Evolutionary conservation across 1,140 invertebrate genomes (phyloP), one percentile per base, ranked within the genome.

Genomic region (Pissodes strobi): DNA sequence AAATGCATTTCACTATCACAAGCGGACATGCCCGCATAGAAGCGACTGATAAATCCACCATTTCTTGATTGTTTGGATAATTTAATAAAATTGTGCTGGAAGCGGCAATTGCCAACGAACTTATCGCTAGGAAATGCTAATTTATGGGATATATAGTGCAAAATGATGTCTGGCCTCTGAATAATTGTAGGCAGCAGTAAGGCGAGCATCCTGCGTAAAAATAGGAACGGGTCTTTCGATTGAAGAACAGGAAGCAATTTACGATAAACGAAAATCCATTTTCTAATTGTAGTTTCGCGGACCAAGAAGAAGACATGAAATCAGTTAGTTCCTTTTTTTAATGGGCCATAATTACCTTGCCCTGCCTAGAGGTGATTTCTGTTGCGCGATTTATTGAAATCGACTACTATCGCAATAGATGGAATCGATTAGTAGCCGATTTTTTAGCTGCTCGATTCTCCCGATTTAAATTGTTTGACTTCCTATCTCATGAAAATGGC

Each of bases 21-120:
- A 41, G 18, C 53, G 53, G 53, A 57, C 53, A 27, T 43, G 22
- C 53, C 53, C 53, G 53, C 53, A 57, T 57, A n/a, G 53, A 57
- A 57, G 22, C 21, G 9, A 38, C 53, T 21, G 53, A 57, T 57
- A 57, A 57, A 13, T 43, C 51, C 51, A 25, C 34, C 51, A 22
- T 53, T 38, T 15, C 38, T 27, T 27, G 53, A 57, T 57, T 57
- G 53, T 57, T 57, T 57, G 53, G 53, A 57, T 57, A 57, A 57
- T 57, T 57, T 45, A 57, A 57, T 57, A 57, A 57, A 57, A 57
- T 57, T 34, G 53, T 38, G 53, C 53, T 57, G 53, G 53, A 57
- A 57, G 53, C 53, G 53, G 39, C 34, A 38, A 57, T 57, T 57
- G 53, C 38, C 53, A 21, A 57, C 53, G 38, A 23, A 57, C 53